Percentiles rank a stretch among this genome's conserved stretches.
Evolutionary conservation across 1,140 invertebrate genomes (phyloP).

Genomic region (Choristoneura fumiferana): DNA sequence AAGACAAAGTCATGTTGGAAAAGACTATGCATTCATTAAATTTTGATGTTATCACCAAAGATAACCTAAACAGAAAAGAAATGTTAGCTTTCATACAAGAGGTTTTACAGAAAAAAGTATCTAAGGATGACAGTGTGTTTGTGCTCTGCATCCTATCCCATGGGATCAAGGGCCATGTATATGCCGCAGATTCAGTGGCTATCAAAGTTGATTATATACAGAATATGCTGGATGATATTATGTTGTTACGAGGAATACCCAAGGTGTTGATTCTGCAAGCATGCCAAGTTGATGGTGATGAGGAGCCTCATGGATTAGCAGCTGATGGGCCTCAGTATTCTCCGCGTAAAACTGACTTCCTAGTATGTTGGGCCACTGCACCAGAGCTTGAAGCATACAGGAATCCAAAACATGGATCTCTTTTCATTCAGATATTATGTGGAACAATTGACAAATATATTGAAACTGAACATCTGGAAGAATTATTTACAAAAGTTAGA

Average conservation of each 20-base stretch:
- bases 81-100: conserved; percentile 53
- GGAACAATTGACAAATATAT: conserved; percentile 36
- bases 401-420: conserved; percentile 46
- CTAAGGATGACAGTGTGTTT: conserved; percentile 58
- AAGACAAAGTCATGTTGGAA: conserved; percentile 49
- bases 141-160: conserved; percentile 69
- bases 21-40: conserved; percentile 54
- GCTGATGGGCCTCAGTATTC: conserved; percentile 50
- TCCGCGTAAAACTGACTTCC: conserved; percentile 57
- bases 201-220: conserved; percentile 63
- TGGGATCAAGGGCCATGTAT: conserved; percentile 61
- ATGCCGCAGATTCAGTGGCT: conserved; percentile 65
- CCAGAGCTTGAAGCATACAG: conserved; percentile 64
- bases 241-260: conserved; percentile 47
- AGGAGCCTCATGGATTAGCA: conserved; percentile 30
- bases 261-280: conserved; percentile 69
- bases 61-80: conserved; percentile 49
- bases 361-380: conserved; percentile 66
- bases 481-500: conserved; percentile 63
- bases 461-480: conserved; percentile 47
- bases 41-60: conserved; percentile 48
- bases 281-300: conserved; percentile 55
- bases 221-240: conserved; percentile 52
- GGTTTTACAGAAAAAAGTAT: conserved; percentile 43
- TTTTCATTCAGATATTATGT: conserved; percentile 67